Base-by-base conservation (phyloP, 2,888 invertebrate genomes). In the Palloptera scutellata region DNA sequence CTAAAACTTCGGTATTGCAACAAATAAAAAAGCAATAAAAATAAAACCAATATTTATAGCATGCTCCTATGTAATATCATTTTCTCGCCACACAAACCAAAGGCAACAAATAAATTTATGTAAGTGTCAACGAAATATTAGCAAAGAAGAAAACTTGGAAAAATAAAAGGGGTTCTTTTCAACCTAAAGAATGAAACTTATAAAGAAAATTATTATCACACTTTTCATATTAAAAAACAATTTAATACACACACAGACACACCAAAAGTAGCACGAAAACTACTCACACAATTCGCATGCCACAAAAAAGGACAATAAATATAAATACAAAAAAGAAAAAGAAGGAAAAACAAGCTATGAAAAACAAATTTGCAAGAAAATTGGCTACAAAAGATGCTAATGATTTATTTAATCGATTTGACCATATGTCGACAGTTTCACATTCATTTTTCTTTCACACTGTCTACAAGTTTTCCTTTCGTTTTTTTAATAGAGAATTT, bases 371-470 rank as follows among this genome's bases (percentile, higher is more conserved):
- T 72, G 73, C 78, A 78, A 79, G 78, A 77, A 80, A 82, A 82
- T 80, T 79, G 81, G 75, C 76, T 77, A 80, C 79, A 81, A 81
- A 80, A 81, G 83, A 81, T 81, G 81, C 82, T 82, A 80, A 83
- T 83, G 83, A 83, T 83, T 83, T 83, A 83, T 83, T 79, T 82
- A 81, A 83, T 83, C 80, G 82, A 81, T 82, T 83, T 80, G 83
- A 83, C 82, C 83, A 82, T 81, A 82, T 81, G 83, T 78, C 74
- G 72, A 70, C 51, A 67, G 72, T 69, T 67, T 68, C 70, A 69
- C 66, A 68, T 65, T 61, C 63, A 60, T 65, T 54, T 67, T 73
- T 59, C 61, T 19, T 30, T 67, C 40, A 3, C 15, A 48, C 30
- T 48, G 42, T 57, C 65, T 30, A 64, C 66, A 40, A 53, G 58